Evolutionary conservation across 2,113 vertebrate species (phyloP).

Genomic region (Gopherus flavomarginatus): DNA sequence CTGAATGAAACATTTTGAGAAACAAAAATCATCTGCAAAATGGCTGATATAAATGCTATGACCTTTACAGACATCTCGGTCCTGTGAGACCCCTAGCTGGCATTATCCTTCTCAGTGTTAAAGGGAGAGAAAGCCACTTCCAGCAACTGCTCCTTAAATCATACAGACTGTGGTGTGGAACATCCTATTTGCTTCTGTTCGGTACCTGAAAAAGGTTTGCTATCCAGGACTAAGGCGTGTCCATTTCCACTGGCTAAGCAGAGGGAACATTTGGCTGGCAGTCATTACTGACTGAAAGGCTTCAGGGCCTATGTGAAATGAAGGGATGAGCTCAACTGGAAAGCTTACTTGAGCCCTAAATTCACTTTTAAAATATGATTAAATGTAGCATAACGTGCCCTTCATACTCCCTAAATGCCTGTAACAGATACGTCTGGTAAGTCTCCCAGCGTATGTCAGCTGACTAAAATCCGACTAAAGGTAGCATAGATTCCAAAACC

Average conservation of each 20-base stretch:
- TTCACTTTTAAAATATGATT: background rate
- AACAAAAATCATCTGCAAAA: background rate
- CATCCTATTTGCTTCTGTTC: background rate
- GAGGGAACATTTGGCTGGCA: background rate
- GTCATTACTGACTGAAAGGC: background rate
- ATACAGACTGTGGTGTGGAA: background rate
- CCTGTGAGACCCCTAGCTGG: background rate
- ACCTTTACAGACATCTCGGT: background rate
- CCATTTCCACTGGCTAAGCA: background rate
- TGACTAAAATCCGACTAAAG: background rate
- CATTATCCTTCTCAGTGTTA: background rate
- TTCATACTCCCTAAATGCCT: rapidly evolving
- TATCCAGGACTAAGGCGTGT: rapidly evolving
- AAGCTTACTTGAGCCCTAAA: background rate
- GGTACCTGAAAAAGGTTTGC: background rate
- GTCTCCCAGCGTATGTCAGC: rapidly evolving
- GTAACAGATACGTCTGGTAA: rapidly evolving
- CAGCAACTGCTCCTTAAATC: background rate
- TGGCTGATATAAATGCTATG: background rate
- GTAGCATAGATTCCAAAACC: background rate
- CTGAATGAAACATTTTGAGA: background rate
- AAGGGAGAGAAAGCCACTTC: background rate
- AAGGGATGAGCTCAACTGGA: background rate
- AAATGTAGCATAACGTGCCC: background rate
- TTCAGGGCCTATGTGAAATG: background rate